A percentile compares a stretch with the other conserved stretches of the same genome.
Conservation (phyloP, 2,888 invertebrate species). For the Drosophila greeni region DNA sequence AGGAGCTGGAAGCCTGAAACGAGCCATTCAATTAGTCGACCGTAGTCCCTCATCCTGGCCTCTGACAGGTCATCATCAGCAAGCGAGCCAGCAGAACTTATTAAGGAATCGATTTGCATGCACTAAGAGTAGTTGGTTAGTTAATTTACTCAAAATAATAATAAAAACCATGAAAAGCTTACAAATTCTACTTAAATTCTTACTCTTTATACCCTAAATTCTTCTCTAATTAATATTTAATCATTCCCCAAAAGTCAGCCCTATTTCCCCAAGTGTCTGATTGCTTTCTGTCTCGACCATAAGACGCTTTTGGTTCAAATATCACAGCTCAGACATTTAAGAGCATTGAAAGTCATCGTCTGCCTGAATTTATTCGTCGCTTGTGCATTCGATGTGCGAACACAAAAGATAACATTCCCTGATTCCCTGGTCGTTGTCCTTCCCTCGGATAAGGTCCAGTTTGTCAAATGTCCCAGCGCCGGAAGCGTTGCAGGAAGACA, state of each 20-base stretch:
- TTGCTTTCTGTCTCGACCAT: conserved; percentile 13
- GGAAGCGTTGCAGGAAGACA: conserved; percentile 38
- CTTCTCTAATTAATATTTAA: not conserved
- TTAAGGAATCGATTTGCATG: conserved; percentile 40
- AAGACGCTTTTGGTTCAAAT: conserved; percentile 27
- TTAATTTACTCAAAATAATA: no score
- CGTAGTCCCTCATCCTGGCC: conserved; percentile 8
- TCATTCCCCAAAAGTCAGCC: no score
- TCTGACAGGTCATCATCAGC: conserved; percentile 11
- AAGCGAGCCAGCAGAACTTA: conserved; percentile 12
- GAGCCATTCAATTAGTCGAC: conserved; percentile 41
- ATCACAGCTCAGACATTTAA: conserved; percentile 23
- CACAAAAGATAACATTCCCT: conserved; percentile 21
- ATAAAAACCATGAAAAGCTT: no score
- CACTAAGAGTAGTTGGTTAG: not conserved
- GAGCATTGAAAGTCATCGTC: conserved; percentile 26
- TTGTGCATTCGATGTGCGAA: conserved; percentile 31
- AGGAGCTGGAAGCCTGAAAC: not conserved
- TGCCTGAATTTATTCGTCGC: conserved; percentile 14
- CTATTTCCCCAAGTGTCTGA: not conserved
- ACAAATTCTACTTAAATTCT: no score
- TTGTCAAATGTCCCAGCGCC: conserved; percentile 54
- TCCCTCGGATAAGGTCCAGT: conserved; percentile 37
- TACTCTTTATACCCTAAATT: not conserved
- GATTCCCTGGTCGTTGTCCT: not conserved